Percentiles rank a stretch among this genome's conserved stretches.
phyloP scores from a whole-genome alignment of 2,888 invertebrate genomes.

The Caenorhabditis angaria region DNA sequence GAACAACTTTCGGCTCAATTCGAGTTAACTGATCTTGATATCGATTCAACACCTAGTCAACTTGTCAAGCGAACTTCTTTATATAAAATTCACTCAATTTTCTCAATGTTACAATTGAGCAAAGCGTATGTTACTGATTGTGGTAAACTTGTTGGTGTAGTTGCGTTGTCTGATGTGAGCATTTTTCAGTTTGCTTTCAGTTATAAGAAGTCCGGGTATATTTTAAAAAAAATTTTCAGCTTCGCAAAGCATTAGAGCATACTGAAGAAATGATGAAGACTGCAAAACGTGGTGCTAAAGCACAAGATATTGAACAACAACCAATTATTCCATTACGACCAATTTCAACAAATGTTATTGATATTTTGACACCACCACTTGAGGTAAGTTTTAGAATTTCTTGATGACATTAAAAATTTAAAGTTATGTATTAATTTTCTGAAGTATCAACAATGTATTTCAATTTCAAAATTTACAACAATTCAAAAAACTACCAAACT shows the following conservation, averaged over 20 bases:
- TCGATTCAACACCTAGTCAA: constrained; percentile 70
- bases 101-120: constrained; percentile 68
- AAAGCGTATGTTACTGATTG: constrained; percentile 70
- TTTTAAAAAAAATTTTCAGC: constrained; percentile 28
- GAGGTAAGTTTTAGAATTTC: constrained; percentile 44
- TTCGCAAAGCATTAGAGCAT: constrained; percentile 51
- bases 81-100: constrained; percentile 69
- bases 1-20: constrained; percentile 47
- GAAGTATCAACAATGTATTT: background rate
- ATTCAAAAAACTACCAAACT: background rate
- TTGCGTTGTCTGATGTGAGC: constrained; percentile 65
- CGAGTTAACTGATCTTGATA: constrained; percentile 61
- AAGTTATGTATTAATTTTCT: background rate
- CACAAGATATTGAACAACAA: background rate
- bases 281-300: background rate
- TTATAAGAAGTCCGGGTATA: background rate
- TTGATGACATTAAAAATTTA: too few species aligned
- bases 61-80: constrained; percentile 66
- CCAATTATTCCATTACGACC: constrained; percentile 7
- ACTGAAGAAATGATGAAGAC: constrained; percentile 38
- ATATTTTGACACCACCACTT: constrained; percentile 65
- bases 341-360: constrained; percentile 43
- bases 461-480: background rate
- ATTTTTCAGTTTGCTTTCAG: background rate
- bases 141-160: constrained; percentile 70